Percentiles rank a stretch among this genome's conserved stretches.
These are phyloP conservation scores for Nasalis larvatus DNA, from an alignment of 2,113 vertebrate species.

Conservation along the genomic window DNA sequence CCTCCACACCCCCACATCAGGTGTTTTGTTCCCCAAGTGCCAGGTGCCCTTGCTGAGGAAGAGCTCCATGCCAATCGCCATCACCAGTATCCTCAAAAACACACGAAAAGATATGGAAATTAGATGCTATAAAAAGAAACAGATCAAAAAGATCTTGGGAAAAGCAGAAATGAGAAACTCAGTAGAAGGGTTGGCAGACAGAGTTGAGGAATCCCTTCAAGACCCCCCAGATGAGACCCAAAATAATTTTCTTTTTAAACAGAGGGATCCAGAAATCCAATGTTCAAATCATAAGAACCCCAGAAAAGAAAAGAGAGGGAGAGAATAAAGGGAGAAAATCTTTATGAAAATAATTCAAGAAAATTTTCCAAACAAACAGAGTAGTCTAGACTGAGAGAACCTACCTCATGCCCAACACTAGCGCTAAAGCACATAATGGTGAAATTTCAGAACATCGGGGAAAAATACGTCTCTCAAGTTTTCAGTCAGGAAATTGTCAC, in stretches of 20 bases:
- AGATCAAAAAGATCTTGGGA: conserved; percentile 28
- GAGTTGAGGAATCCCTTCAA: not conserved
- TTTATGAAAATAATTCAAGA: not conserved
- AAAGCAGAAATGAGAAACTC: conserved; percentile 39
- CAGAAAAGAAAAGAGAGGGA: not conserved
- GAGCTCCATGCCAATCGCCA: not conserved
- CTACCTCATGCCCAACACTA: not conserved
- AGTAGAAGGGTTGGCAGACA: not conserved
- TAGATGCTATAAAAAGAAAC: conserved; percentile 42
- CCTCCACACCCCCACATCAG: not conserved
- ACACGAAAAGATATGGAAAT: conserved; percentile 51
- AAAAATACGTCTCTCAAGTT: not conserved
- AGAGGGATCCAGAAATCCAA: not conserved
- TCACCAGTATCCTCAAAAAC: conserved; percentile 15
- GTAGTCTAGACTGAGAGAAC: not conserved
- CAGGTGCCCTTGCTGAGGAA: not conserved
- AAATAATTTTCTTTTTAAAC: not conserved
- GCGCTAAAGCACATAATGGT: not conserved
- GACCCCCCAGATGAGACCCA: not conserved
- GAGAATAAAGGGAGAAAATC: not conserved
- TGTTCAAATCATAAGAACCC: not conserved
- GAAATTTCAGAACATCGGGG: not conserved
- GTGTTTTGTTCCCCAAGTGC: not conserved
- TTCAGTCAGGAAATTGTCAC: not conserved
- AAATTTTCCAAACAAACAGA: not conserved